Evolutionary conservation across 2,113 vertebrate species (phyloP).

Genomic region (Aptenodytes forsteri): DNA sequence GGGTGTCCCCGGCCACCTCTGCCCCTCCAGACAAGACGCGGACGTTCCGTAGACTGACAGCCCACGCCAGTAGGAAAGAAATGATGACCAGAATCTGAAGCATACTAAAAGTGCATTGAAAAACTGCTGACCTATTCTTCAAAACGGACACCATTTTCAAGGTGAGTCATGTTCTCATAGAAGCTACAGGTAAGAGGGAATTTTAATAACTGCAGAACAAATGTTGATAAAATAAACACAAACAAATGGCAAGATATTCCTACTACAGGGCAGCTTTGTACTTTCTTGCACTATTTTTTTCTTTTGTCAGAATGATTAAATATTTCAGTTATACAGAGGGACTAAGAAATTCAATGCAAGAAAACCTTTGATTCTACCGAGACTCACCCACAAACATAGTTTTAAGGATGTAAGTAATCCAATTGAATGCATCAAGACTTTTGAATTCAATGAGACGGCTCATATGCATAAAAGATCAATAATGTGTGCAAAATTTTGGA

Average conservation of each 20-base stretch:
- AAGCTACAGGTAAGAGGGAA: not conserved
- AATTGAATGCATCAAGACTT: not conserved
- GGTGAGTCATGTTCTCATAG: not conserved
- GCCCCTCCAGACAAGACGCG: not conserved
- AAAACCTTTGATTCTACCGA: not conserved
- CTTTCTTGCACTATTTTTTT: not conserved
- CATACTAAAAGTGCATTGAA: not conserved
- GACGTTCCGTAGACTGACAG: rapidly evolving
- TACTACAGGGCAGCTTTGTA: not conserved
- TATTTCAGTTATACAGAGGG: not conserved
- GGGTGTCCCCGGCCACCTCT: not conserved
- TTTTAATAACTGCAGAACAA: not conserved
- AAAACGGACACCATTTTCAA: not conserved
- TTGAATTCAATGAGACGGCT: not conserved
- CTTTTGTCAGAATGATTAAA: not conserved
- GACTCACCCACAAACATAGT: not conserved
- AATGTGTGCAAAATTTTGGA: not conserved
- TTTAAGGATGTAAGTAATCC: not conserved
- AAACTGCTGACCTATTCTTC: not conserved
- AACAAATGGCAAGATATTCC: not conserved
- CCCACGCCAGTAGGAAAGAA: not conserved
- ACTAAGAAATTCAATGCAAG: not conserved
- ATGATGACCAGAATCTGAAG: not conserved
- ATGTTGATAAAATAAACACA: not conserved
- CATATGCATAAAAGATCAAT: not conserved